Conservation (phyloP, 2,113 vertebrate genomes). For the Varanus salvator region DNA sequence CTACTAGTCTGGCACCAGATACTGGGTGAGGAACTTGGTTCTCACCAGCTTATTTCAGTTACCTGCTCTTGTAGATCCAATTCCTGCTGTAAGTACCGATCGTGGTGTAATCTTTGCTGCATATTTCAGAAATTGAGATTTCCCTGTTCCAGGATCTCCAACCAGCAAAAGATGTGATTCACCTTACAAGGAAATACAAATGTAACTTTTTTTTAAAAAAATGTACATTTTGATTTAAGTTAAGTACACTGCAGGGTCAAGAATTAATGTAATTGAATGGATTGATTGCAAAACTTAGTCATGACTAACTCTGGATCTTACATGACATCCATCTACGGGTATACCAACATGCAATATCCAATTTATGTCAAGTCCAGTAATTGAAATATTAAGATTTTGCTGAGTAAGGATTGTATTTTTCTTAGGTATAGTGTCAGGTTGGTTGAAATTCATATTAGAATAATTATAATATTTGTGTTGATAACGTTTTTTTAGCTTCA, state of each 20-base stretch:
- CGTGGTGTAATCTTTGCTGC: slow-evolving; percentile 94
- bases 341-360: neutral
- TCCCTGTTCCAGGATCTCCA: slow-evolving; percentile 96
- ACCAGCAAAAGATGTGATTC: slow-evolving; percentile 96
- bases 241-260: no score
- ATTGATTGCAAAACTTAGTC: no score
- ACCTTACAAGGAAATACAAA: slow-evolving; percentile 75
- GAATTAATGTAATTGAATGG: neutral
- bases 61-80: slow-evolving; percentile 97
- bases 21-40: neutral
- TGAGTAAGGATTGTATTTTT: no score
- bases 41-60: neutral
- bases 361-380: neutral
- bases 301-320: no score
- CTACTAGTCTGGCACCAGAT: neutral
- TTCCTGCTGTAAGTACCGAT: slow-evolving; percentile 94
- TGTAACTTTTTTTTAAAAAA: neutral
- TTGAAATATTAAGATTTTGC: neutral
- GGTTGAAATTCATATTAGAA: neutral
- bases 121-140: slow-evolving; percentile 98
- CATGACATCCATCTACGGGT: neutral
- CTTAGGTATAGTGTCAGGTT: neutral
- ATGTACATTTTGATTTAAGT: neutral
- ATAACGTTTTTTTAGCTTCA: neutral
- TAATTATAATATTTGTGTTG: neutral